Evolutionary conservation across 1,140 invertebrate genomes (phyloP), one percentile per base, ranked within the genome.

Genomic region (Drosophila malerkotliana): DNA sequence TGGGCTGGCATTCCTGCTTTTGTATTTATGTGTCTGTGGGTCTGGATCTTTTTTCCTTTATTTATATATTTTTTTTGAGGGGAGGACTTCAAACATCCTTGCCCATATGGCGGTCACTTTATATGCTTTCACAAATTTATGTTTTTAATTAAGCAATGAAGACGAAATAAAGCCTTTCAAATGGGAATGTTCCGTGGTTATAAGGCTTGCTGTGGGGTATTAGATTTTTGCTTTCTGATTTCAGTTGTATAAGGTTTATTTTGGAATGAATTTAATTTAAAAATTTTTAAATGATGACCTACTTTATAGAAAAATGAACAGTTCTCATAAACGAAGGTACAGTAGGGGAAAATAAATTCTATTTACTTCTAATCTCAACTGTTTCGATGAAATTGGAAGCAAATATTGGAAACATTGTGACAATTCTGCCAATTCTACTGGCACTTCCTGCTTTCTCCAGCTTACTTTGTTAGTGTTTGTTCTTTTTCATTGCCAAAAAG

Each of bases 61-160:
- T 21, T 21, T 41, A 5, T n/a, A 7, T 47, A 18, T 55, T 48
- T 55, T 49, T 56, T 57, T 67, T 72, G 18, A 56, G 52, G 32
- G 51, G 45, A 57, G 45, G 44, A 34, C 28, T 61, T 64, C 62
- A 64, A 75, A 56, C 62, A 4, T 45, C 74, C 26, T 26, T 49
- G 61, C 64, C 56, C 79, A 77, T 66, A 71, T 78, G 74, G 55
- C 52, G 49, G 60, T 75, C 72, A 75, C 37, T 58, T 75, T 75
- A 53, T 75, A 52, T 66, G 53, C 71, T 47, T 28, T 64, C 58
- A 54, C 41, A 77, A 61, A 71, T 77, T 77, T 77, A 57, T 81
- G 67, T 69, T 79, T 82, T 78, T 82, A 82, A 77, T 77, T 77
- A 77, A 76, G 72, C 72, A 77, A 69, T 53, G 57, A 39, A 41